Evolutionary conservation across 2,797 vertebrate species (phyloP), one percentile per base, ranked within the genome.

Genomic region (Pipistrellus pygmaeus): DNA sequence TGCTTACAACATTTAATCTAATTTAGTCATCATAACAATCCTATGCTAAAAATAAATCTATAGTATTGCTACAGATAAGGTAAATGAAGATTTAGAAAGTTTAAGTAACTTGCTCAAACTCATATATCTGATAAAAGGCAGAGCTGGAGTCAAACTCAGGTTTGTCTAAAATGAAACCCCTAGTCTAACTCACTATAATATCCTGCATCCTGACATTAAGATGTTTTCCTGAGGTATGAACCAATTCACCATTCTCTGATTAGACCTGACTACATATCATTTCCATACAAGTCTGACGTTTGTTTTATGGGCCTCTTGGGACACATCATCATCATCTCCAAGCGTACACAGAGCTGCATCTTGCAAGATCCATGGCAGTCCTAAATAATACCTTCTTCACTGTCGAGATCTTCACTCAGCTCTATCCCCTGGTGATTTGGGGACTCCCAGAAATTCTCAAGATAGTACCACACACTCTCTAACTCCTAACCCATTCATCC

Each of bases 61-160:
- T 48, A 77, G 12, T 81, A 17, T 90, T 90, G 87, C 57, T 69
- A 84, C 11, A 46, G 41, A 86, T 15, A 10, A 95, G n/a, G n/a
- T 89, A 85, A 72, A 23, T 25, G 23, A 57, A 30, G 87, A 27
- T 91, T 88, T 90, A 85, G 25, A 81, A n/a, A 46, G 25, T 77
- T 90, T 46, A 55, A 75, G 53, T 57, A 84, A 90, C 13, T 93
- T 92, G 51, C 30, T 53, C 82, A 87, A 57, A 81, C 3, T 86
- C 68, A 73, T 27, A 20, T 85, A 76, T 71, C 66, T 76, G 18
- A 72, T 62, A 84, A 83, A 95, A 86, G 18, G 15, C 51, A 90
- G 32, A 62, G 35, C 12, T 72, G 51, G 53, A 93, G 82, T 87
- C 64, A 89, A 91, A 87, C 17, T 32, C 21, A 82, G 35, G 2